Conservation (phyloP, 2,888 invertebrate species). For the Saturnia pavonia region DNA sequence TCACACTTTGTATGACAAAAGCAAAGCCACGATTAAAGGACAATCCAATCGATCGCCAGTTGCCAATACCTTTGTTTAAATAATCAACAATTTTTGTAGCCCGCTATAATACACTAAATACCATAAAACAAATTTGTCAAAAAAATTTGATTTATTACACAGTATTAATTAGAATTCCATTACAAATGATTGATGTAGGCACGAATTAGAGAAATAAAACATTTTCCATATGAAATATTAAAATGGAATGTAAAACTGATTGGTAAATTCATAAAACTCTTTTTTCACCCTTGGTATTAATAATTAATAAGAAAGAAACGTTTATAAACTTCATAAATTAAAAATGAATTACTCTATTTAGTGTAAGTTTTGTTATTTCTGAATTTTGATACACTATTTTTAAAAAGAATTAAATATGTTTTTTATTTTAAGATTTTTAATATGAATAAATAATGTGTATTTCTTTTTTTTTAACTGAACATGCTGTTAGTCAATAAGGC, state of each 20-base stretch:
- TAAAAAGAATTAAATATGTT: not conserved
- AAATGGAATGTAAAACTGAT: not conserved
- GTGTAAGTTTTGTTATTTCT: not conserved
- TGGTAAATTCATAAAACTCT: not conserved
- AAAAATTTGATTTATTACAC: not conserved
- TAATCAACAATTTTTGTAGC: not conserved
- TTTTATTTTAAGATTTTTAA: too few species aligned
- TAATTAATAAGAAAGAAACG: not conserved
- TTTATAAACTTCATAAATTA: not conserved
- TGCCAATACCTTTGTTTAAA: not conserved
- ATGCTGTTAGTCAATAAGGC: too few species aligned
- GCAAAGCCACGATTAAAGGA: too few species aligned
- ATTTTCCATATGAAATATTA: not conserved
- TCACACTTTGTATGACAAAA: not conserved
- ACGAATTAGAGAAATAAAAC: not conserved
- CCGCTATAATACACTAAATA: not conserved
- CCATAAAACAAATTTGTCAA: not conserved
- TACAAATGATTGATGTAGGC: not conserved
- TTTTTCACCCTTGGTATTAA: not conserved
- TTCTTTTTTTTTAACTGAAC: too few species aligned
- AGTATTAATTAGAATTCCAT: slow-evolving; percentile 2
- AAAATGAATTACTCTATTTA: not conserved
- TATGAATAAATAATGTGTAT: too few species aligned
- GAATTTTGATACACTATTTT: not conserved
- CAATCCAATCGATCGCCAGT: too few species aligned